Base-by-base conservation (phyloP, 2,888 invertebrate species). In the Sthenelais limicola region DNA sequence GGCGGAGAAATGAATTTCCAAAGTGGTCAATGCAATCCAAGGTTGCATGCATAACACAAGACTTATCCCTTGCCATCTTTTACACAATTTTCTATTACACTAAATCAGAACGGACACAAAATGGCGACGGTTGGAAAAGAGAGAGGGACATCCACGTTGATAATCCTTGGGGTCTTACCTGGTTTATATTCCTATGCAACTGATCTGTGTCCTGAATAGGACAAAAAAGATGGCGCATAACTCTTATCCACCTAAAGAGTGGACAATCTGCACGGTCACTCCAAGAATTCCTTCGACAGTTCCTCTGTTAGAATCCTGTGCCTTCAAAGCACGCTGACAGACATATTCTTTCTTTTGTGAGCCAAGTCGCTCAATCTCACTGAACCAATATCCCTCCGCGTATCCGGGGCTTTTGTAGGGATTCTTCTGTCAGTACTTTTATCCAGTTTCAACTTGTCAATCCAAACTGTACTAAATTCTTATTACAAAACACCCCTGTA, bases 271-370 rank as follows among this genome's bases (percentile, higher is more conserved):
- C 49, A n/a, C 47, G 43, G 48, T 48, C 30, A 30, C 24, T 67
- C 67, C 67, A 28, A 47, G 26, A 24, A 67, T 28, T 47, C 48
- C 30, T 48, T 48, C 32, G 67, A n/a, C 43, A 67, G 48, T 32
- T 67, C 48, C 48, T 43, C 28, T 32, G 30, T 28, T 62, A 62
- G 48, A 67, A 67, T 48, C 67, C 67, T 26, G 35, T 30, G 18
- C 15, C 48, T 28, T 67, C 67, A 67, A 26, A 70, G 70, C 70
- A 70, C 70, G 70, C 70, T 70, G 70, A 38, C 70, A 70, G 70
- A 52, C 70, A 70, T 70, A 47, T 70, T 68, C 69, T 69, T 69
- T 52, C 56, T 51, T 70, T 70, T 70, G 70, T 70, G 56, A 43
- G 49, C 67, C 49, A 21, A n/a, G 47, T 67, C 32, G 48, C 47